Evolutionary conservation across 2,888 invertebrate species (phyloP), one percentile per base, ranked within the genome.

Genomic region (Latheticus oryzae): DNA sequence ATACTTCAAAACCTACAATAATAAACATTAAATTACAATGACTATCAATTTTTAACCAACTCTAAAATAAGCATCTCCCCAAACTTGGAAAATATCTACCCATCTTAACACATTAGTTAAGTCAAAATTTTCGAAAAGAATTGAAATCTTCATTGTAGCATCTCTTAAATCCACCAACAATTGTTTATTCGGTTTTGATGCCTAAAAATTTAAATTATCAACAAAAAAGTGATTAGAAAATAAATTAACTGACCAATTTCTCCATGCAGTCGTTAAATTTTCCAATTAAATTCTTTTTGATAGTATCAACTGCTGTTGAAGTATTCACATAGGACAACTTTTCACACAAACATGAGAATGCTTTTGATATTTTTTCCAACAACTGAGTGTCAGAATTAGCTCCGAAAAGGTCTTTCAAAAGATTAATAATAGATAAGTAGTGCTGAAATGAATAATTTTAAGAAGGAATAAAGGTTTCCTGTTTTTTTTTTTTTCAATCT

Each of bases 31-130:
- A 12, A 12, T 13, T n/a, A 24, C 5, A 3, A 5, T 28, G 3
- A 43, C 15, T 8, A 43, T n/a, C 21, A 1, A n/a, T n/a, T 8
- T 11, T 19, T 5, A 16, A 8, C 19, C 24, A 23, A 47, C 47
- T 35, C 35, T 47, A 0, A 47, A 35, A 13, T 7, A 19, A 9
- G 13, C 11, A 1, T 8, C 8, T n/a, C 24, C 32, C 23, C 33
- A 47, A 23, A 47, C 9, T 7, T 35, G 19, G 8, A 35, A 47
- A 47, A 47, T 47, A 3, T 47, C 33, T 7, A 13, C 16, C 47
- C 47, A 47, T 15, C 5, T 2, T 5, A 47, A n/a, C 13, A 23
- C 13, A 5, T 7, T 8, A 3, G 24, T 33, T 7, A 33, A 23
- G 15, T 47, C 16, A 24, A 47, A 47, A n/a, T 21, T 17, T 9